Evolutionary conservation across 2,888 invertebrate species (phyloP), one percentile per base, ranked within the genome.

Genomic region (Xestobium rufovillosum): DNA sequence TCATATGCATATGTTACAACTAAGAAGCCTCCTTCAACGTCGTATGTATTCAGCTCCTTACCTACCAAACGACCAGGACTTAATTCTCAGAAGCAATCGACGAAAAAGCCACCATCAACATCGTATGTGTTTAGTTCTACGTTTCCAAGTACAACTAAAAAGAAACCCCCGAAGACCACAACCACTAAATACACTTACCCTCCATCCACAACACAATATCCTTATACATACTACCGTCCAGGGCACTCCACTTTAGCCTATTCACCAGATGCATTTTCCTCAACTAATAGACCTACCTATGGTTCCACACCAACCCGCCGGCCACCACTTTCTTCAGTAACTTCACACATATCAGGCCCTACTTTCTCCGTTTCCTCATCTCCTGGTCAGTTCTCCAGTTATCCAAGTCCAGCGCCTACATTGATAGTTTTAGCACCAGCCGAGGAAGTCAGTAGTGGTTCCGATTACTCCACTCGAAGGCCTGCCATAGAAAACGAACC

Each of bases 371-470:
- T 57, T 2, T 55, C 54, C 6, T 53, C 58, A 3, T 44, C 42
- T 16, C 55, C 58, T 10, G 36, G 29, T 34, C 23, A 27, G 33
- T 19, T 40, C 36, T 48, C 55, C 3, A 43, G 47, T 3, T 57
- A 48, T 43, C 68, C 66, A 29, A 66, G 52, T 39, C 70, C 68
- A 41, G 70, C 73, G 6, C 76, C 76, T 0, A 76, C 76, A 0
- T 67, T 76, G 3, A 76, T 76, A n/a, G 75, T 76, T 4, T 55
- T 76, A 2, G 71, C 72, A 1, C 71, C 75, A 8, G 43, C 53
- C 61, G 68, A 34, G 54, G 50, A 52, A 16, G 48, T 47, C 27
- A 32, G 38, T 39, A 27, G 27, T 14, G 26, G 25, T 2, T 9
- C 34, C 11, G 28, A 26, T 16, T 23, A 39, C 9, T 36, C 16